phyloP scores from a whole-genome alignment of 2,797 vertebrate genomes.

The Chromobotia macracanthus region DNA sequence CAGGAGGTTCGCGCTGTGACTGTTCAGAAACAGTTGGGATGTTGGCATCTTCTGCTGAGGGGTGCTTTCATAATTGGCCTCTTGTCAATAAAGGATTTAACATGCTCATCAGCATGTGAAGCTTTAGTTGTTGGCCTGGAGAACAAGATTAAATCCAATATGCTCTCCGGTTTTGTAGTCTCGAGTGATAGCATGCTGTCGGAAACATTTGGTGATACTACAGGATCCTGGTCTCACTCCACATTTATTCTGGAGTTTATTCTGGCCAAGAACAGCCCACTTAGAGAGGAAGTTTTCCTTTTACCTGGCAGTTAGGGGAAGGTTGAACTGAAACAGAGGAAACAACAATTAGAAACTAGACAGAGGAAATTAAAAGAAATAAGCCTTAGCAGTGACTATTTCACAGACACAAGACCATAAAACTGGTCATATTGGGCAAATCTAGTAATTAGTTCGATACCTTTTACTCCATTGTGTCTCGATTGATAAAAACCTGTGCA shows the following conservation, averaged over 20 bases:
- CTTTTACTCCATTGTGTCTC: too few species aligned
- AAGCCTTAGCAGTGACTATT: too few species aligned
- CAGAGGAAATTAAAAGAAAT: too few species aligned
- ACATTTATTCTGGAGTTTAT: not conserved
- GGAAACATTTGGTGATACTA: conserved; percentile 34
- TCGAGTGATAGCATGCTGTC: conserved; percentile 6
- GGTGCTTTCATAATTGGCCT: conserved; percentile 53
- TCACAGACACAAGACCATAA: not conserved
- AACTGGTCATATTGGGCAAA: not conserved
- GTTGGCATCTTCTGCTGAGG: conserved; percentile 41
- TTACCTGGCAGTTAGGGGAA: too few species aligned
- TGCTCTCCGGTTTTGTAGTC: conserved; percentile 47
- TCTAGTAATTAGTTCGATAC: not conserved
- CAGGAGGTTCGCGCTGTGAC: conserved; percentile 57
- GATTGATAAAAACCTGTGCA: too few species aligned
- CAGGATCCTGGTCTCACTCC: not conserved
- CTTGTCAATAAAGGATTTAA: conserved; percentile 59
- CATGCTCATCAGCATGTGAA: conserved; percentile 56
- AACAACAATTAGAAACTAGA: too few species aligned
- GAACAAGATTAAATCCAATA: conserved; percentile 52
- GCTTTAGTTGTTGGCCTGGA: conserved; percentile 40
- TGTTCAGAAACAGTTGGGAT: conserved; percentile 28
- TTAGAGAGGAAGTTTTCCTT: not conserved
- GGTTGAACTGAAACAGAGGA: too few species aligned
- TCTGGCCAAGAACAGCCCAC: not conserved